Evolutionary conservation across 1,140 invertebrate genomes (phyloP).

Genomic region (Euura saliciscinereae): DNA sequence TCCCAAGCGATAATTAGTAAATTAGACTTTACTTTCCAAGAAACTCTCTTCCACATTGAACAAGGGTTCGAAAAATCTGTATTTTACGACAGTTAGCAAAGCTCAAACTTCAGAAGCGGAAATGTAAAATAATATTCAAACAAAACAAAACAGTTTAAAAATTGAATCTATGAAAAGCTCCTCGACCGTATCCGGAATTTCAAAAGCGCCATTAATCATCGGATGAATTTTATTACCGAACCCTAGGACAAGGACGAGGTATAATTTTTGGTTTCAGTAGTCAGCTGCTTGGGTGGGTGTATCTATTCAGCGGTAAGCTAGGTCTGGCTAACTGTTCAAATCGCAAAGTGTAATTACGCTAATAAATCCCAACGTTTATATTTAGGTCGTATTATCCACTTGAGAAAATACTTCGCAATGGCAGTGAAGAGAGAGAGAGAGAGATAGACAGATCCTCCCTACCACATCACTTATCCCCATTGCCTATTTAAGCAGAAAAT

Average conservation of each 20-base stretch:
- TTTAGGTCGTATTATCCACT: slow-evolving; percentile 57
- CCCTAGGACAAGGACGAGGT: background rate
- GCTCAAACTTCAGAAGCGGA: too few relatives aligned
- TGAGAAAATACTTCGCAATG: slow-evolving; percentile 33
- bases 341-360: background rate
- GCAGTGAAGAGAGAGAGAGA: background rate
- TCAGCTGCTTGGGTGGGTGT: background rate
- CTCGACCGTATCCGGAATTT: background rate
- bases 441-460: slow-evolving; percentile 20
- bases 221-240: background rate
- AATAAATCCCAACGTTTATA: slow-evolving; percentile 34
- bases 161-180: background rate
- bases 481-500: slow-evolving; percentile 49
- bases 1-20: too few relatives aligned
- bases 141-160: background rate
- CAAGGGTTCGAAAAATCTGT: too few relatives aligned
- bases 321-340: background rate
- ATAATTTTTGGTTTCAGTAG: too few relatives aligned
- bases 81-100: too few relatives aligned
- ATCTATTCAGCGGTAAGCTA: background rate
- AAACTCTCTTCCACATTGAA: too few relatives aligned
- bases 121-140: background rate
- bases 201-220: background rate
- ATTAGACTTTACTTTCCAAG: too few relatives aligned
- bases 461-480: slow-evolving; percentile 38